Conservation (phyloP, 2,888 invertebrate genomes). For the Trissonchulus latispiculum region DNA sequence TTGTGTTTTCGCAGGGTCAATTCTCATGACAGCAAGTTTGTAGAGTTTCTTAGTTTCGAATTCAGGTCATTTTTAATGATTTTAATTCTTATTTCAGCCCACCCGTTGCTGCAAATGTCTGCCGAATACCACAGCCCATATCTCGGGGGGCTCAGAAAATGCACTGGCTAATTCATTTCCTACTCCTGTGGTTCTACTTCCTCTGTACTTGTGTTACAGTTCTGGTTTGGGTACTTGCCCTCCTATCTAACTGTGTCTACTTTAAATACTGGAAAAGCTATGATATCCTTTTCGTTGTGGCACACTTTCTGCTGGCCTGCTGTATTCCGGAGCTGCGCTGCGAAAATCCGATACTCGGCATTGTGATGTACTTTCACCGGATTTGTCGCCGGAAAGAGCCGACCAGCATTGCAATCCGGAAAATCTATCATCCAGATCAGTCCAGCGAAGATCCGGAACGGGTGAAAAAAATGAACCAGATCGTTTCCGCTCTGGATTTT, state of each 20-base stretch:
- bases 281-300: background rate
- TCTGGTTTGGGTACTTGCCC: background rate
- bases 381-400: background rate
- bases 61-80: too few relatives aligned
- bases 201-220: background rate
- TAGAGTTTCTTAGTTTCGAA: too few relatives aligned
- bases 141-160: too few relatives aligned
- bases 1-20: too few relatives aligned
- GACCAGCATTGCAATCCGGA: background rate
- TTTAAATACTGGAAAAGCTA: background rate
- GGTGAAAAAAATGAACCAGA: background rate
- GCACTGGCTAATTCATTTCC: background rate
- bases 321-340: background rate
- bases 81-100: too few relatives aligned
- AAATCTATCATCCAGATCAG: background rate
- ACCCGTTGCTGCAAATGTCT: too few relatives aligned
- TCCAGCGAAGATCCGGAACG: background rate
- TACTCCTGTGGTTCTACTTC: background rate
- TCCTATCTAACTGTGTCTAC: background rate
- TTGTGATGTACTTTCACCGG: background rate
- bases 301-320: background rate
- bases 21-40: too few relatives aligned
- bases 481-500: background rate
- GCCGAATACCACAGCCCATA: too few relatives aligned
- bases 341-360: background rate